Base-by-base conservation (phyloP, 2,113 vertebrate genomes). In the Ceyx cyanopectus region DNA sequence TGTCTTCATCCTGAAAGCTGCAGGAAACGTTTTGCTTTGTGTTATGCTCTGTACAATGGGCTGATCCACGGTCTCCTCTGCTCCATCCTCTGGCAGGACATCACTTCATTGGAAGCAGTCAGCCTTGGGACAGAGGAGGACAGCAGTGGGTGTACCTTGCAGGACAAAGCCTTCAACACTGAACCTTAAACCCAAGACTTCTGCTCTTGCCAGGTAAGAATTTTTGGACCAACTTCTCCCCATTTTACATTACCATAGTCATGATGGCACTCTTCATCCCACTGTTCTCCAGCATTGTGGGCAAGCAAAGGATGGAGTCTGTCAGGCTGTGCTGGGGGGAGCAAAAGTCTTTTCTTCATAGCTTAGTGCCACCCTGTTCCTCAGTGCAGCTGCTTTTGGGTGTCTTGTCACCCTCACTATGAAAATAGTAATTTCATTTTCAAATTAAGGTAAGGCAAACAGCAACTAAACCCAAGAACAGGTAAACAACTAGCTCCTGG, bases 261-360 rank as follows among this genome's bases (percentile, higher is more conserved):
- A 7, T 7, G 60, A 34, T 51, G 37, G 34, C 32, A 26, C 13
- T 69, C 9, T 40, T 73, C 4, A 15, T 54, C 58, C 22, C 43
- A 22, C 6, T 0, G 2, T 5, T 60, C 58, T 66, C 40, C 1
- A 3, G 15, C 72, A 68, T 13, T 0, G 0, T 1, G 16, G 32
- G 11, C 29, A 56, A 68, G 67, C 21, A 43, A 68, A 69, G 58
- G 23, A 57, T 4, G 4, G 68, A 85, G 32, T 27, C 69, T 15
- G 13, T 21, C 14, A 46, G 26, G 30, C 40, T 77, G 46, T 0
- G 2, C 15, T 0, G 0, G 23, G 60, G 43, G 12, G 19, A 37
- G 7, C 1, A 2, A 72, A 27, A 14, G 10, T 78, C 13, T 77
- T 29, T 68, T 21, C 56, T 69, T 46, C 62, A 41, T 1, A 41